These are phyloP conservation scores for Anagrus nilaparvatae DNA, from an alignment of 1,140 invertebrate genomes.

Conservation along the genomic window DNA sequence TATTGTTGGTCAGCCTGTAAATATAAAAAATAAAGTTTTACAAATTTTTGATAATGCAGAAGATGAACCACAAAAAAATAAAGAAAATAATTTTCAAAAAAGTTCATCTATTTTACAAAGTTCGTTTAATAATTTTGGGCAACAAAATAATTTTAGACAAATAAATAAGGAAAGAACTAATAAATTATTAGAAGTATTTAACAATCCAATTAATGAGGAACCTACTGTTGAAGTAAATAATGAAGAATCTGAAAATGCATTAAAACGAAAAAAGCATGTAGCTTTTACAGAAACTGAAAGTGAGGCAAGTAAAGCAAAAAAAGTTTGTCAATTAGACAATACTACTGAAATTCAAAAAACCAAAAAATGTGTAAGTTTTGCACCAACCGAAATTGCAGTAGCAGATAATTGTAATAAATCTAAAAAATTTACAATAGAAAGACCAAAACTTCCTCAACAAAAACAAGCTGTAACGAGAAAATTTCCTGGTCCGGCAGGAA, in stretches of 20 bases:
- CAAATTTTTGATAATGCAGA: neutral
- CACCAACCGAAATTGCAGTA: constrained; percentile 3
- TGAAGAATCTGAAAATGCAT: constrained; percentile 3
- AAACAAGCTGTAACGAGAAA: constrained; percentile 25
- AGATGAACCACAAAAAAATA: neutral
- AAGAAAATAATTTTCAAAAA: neutral
- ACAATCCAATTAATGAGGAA: neutral
- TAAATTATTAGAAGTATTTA: neutral
- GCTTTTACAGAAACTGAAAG: constrained; percentile 3
- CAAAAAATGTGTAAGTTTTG: neutral
- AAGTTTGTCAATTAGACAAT: neutral
- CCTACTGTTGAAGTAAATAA: neutral
- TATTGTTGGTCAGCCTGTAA: neutral
- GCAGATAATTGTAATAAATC: neutral
- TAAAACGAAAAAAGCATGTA: constrained; percentile 10
- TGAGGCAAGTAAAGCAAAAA: constrained; percentile 1
- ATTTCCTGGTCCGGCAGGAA: constrained; percentile 39
- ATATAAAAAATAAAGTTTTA: constrained; percentile 1
- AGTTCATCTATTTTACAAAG: too few relatives aligned
- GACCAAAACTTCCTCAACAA: constrained; percentile 1
- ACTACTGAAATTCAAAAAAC: neutral
- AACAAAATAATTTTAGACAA: neutral
- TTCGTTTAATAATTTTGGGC: neutral
- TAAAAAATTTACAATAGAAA: constrained; percentile 2
- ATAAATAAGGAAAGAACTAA: neutral